phyloP scores from a whole-genome alignment of 2,888 invertebrate genomes.

The Lymantria monacha region DNA sequence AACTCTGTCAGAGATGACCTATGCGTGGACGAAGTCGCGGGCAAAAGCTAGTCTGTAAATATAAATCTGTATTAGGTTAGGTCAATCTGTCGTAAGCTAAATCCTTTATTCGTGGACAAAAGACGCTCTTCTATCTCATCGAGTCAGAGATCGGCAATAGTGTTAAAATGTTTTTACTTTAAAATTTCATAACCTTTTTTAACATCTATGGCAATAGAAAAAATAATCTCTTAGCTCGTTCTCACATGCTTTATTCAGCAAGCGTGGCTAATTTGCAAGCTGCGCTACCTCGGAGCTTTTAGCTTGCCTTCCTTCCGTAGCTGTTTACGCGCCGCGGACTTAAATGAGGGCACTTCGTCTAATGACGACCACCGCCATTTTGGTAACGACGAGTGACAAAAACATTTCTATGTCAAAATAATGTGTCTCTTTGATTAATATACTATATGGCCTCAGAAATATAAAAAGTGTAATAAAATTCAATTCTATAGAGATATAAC shows the following conservation, averaged over 20 bases:
- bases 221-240: slow-evolving; percentile 64
- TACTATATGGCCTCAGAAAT: slow-evolving; percentile 7
- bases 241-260: slow-evolving; percentile 61
- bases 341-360: slow-evolving; percentile 72
- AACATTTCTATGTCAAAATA: slow-evolving; percentile 32
- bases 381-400: slow-evolving; percentile 57
- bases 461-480: neutral
- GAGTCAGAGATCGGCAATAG: too few species aligned
- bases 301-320: slow-evolving; percentile 70
- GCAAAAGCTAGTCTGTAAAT: too few species aligned
- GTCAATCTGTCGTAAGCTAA: too few species aligned
- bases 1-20: too few species aligned
- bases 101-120: too few species aligned
- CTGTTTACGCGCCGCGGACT: slow-evolving; percentile 65
- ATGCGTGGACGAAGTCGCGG: too few species aligned
- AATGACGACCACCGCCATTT: slow-evolving; percentile 72
- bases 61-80: too few species aligned
- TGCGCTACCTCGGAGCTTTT: slow-evolving; percentile 64
- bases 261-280: slow-evolving; percentile 72
- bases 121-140: too few species aligned
- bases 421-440: slow-evolving; percentile 19
- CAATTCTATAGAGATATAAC: neutral
- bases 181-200: too few species aligned
- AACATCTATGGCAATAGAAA: slow-evolving; percentile 18
- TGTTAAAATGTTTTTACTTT: too few species aligned